These are phyloP conservation scores for Dermochelys coriacea DNA, from an alignment of 2,797 vertebrate species.

Conservation along the genomic window DNA sequence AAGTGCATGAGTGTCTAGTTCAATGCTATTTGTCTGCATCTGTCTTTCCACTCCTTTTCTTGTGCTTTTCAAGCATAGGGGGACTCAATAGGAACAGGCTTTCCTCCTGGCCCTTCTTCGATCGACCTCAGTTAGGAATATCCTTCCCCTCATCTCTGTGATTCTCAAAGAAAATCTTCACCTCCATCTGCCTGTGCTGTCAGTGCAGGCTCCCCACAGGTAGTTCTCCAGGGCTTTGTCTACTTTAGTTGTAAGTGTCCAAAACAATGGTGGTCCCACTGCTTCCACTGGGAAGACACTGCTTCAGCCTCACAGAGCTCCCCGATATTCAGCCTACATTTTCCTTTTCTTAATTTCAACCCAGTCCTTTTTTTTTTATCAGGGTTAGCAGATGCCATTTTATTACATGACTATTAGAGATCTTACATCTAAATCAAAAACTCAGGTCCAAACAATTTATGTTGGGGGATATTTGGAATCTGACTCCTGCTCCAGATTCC, in stretches of 20 bases:
- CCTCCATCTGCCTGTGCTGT: neutral
- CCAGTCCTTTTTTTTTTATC: neutral
- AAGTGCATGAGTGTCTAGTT: rapidly evolving
- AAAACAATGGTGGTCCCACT: neutral
- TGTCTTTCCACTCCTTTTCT: neutral
- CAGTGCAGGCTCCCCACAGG: rapidly evolving
- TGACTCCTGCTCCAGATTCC: neutral
- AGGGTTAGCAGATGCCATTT: neutral
- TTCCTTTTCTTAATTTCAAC: neutral
- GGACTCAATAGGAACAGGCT: neutral
- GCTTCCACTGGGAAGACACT: neutral
- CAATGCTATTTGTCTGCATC: neutral
- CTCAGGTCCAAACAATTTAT: neutral
- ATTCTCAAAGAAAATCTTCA: rapidly evolving
- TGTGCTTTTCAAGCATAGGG: neutral
- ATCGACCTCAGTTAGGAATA: neutral
- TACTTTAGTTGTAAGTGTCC: neutral
- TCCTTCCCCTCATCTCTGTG: neutral
- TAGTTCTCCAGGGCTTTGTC: neutral
- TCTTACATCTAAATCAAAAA: neutral
- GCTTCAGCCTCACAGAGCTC: neutral
- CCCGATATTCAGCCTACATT: rapidly evolving
- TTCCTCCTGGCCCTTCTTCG: neutral
- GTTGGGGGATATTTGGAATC: neutral
- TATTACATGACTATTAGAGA: neutral